These are phyloP conservation scores for Furcula furcula DNA, from an alignment of 2,888 invertebrate genomes.

Conservation along the genomic window DNA sequence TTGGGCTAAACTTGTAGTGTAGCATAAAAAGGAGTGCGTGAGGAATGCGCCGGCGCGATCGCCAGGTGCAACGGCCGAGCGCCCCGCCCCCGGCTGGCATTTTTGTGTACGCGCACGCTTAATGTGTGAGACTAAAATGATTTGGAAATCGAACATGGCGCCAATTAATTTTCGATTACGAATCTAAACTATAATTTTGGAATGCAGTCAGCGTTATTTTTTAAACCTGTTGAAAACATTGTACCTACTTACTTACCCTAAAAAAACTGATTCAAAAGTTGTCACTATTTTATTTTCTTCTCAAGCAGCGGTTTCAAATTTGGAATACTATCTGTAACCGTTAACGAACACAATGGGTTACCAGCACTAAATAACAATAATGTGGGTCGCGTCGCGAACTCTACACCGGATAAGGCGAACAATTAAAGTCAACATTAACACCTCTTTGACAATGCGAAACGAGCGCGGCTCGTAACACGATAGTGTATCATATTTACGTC, in stretches of 20 bases:
- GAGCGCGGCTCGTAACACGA: constrained; percentile 41
- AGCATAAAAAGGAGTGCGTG: constrained; percentile 78
- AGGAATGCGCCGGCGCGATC: constrained; percentile 72
- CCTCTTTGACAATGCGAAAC: constrained; percentile 46
- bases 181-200: too few species aligned
- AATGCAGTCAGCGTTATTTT: too few species aligned
- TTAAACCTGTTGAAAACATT: too few species aligned
- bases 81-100: constrained; percentile 68
- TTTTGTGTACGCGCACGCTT: constrained; percentile 67
- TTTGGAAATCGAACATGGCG: constrained; percentile 48
- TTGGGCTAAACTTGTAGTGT: constrained; percentile 62
- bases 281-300: too few species aligned
- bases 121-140: constrained; percentile 57
- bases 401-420: constrained; percentile 64
- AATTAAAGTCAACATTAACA: constrained; percentile 63
- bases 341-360: constrained; percentile 69
- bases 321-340: constrained; percentile 57
- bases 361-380: constrained; percentile 60
- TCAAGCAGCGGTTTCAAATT: constrained; percentile 47
- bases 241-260: too few species aligned
- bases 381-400: constrained; percentile 67
- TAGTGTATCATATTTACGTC: constrained; percentile 41
- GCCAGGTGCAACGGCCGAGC: constrained; percentile 78
- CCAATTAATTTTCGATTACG: constrained; percentile 42
- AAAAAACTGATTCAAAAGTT: too few species aligned